A percentile compares a stretch with the other conserved stretches of the same genome.
Conservation (phyloP, 2,113 vertebrate genomes). For the Neolamprologus sp. region DNA sequence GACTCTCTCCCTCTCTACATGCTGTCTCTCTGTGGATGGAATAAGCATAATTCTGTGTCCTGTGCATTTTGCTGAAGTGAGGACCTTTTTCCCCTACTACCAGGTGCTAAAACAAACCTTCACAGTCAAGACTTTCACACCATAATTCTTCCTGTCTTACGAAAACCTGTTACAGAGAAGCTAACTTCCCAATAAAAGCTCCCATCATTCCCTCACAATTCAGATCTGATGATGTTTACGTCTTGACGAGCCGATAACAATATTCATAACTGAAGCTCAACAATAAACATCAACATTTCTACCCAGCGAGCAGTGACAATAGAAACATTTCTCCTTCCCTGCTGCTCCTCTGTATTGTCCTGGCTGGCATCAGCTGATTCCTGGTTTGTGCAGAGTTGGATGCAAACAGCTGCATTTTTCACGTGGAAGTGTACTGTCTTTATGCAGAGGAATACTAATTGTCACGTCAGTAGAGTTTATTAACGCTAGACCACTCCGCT, state of each 20-base stretch:
- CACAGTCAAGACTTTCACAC: neutral
- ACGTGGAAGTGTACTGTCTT: neutral
- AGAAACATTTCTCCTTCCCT: neutral
- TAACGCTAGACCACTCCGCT: constrained; percentile 26
- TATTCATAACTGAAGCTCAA: neutral
- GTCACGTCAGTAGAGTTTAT: constrained; percentile 48
- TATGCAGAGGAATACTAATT: constrained; percentile 26
- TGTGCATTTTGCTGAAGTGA: constrained; percentile 21
- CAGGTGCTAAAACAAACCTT: neutral
- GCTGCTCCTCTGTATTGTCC: neutral
- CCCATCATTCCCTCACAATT: neutral
- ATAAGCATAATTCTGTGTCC: constrained; percentile 41
- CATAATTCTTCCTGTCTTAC: neutral
- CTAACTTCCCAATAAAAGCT: neutral
- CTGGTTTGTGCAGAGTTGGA: neutral
- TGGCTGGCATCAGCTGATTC: neutral
- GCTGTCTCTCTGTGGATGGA: constrained; percentile 26
- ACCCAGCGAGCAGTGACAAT: neutral
- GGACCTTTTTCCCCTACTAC: neutral
- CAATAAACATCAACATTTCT: neutral
- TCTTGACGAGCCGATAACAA: neutral
- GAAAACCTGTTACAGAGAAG: neutral
- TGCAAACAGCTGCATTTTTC: neutral
- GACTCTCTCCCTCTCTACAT: constrained; percentile 33
- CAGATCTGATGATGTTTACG: neutral